These are phyloP conservation scores for Scrobipalpa atriplicella DNA, from an alignment of 2,888 invertebrate species.

Conservation along the genomic window DNA sequence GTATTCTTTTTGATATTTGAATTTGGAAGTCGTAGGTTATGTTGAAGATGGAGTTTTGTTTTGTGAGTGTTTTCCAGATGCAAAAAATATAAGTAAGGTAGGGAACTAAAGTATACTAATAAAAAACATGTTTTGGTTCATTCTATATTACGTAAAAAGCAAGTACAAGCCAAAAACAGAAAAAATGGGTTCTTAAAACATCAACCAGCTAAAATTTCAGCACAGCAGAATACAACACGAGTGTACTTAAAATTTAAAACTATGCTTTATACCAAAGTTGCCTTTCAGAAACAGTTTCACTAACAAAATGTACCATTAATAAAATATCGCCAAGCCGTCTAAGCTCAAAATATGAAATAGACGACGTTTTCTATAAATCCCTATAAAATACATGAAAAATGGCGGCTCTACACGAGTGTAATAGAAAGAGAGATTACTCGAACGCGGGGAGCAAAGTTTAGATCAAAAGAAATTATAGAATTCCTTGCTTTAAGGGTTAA, in stretches of 20 bases:
- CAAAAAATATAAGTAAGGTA: no score
- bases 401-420: conserved; percentile 36
- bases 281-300: background rate
- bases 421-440: conserved; percentile 59
- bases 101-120: no score
- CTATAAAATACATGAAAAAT: conserved; percentile 23
- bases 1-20: background rate
- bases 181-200: background rate
- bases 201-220: background rate
- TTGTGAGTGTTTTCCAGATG: no score
- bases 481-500: no score
- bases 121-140: no score
- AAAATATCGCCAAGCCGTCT: background rate
- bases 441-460: background rate
- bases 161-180: no score
- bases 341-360: background rate
- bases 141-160: no score
- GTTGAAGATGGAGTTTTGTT: no score
- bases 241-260: background rate
- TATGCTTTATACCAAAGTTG: background rate
- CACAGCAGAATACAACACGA: background rate
- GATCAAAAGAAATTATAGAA: no score
- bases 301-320: conserved; percentile 3
- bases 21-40: no score
- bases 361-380: conserved; percentile 15